Evolutionary conservation across 1,140 invertebrate species (phyloP).

Genomic region (Nymphalis io): DNA sequence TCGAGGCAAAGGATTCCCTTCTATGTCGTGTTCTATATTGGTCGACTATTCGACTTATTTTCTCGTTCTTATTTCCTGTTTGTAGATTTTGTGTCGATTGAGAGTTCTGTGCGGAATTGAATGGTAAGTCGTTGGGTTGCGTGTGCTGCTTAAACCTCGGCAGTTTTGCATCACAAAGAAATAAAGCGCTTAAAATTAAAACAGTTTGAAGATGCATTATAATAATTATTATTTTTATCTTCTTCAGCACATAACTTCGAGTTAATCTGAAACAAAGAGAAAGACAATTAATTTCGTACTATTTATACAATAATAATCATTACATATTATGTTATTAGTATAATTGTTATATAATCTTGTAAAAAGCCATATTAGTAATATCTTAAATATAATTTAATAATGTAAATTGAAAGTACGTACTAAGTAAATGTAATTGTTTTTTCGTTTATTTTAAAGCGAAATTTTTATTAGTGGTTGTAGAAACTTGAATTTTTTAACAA

Average conservation of each 20-base stretch:
- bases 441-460: no score
- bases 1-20: constrained; percentile 68
- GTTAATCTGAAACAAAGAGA: constrained; percentile 61
- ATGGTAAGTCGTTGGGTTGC: constrained; percentile 58
- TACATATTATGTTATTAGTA: no score
- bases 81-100: constrained; percentile 51
- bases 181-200: constrained; percentile 62
- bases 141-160: constrained; percentile 50
- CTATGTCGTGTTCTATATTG: constrained; percentile 61
- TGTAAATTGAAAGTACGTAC: no score
- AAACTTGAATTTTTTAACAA: no score
- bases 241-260: constrained; percentile 61
- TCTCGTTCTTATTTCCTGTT: constrained; percentile 57
- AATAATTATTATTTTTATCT: constrained; percentile 39
- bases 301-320: no score
- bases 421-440: no score
- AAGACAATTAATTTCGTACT: neutral
- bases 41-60: constrained; percentile 61
- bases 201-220: constrained; percentile 67
- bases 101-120: constrained; percentile 51
- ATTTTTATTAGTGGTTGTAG: neutral
- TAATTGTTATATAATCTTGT: no score
- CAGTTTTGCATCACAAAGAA: constrained; percentile 70
- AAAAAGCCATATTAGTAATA: no score
- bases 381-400: no score